Percentiles rank a stretch among this genome's conserved stretches.
Conservation (phyloP, 1,140 invertebrate genomes). For the Hylyphantes graminicola region DNA sequence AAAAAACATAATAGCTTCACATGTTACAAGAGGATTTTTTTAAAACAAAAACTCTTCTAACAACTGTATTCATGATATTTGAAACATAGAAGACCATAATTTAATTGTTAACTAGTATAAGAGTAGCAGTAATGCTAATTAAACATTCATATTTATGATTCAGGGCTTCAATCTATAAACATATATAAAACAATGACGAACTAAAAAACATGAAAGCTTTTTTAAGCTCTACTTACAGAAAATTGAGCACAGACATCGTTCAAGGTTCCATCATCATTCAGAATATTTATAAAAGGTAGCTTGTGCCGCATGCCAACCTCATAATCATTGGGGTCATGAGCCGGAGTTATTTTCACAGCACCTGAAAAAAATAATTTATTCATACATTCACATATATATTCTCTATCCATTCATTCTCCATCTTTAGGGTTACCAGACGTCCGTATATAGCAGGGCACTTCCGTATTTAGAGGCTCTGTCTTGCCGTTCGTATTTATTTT, state of each 20-base stretch:
- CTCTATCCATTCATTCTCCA: background rate
- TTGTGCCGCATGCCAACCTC: constrained; percentile 94
- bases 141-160: too few relatives aligned
- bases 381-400: background rate
- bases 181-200: background rate
- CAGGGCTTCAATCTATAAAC: background rate
- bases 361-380: constrained; percentile 68
- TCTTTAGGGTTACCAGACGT: too few relatives aligned
- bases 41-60: too few relatives aligned
- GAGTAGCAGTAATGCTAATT: too few relatives aligned
- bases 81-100: too few relatives aligned
- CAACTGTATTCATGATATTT: too few relatives aligned
- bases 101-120: too few relatives aligned
- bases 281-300: constrained; percentile 91
- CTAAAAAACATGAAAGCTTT: background rate
- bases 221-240: constrained; percentile 40
- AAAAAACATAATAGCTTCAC: too few relatives aligned
- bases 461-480: too few relatives aligned
- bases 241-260: constrained; percentile 64
- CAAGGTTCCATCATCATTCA: constrained; percentile 91
- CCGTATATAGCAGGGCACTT: too few relatives aligned
- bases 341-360: constrained; percentile 99
- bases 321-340: constrained; percentile 98
- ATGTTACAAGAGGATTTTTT: too few relatives aligned
- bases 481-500: too few relatives aligned